A percentile compares a stretch with the other conserved stretches of the same genome.
Conservation (phyloP, 2,888 invertebrate genomes). For the Sinopyrophorus schimmeli region DNA sequence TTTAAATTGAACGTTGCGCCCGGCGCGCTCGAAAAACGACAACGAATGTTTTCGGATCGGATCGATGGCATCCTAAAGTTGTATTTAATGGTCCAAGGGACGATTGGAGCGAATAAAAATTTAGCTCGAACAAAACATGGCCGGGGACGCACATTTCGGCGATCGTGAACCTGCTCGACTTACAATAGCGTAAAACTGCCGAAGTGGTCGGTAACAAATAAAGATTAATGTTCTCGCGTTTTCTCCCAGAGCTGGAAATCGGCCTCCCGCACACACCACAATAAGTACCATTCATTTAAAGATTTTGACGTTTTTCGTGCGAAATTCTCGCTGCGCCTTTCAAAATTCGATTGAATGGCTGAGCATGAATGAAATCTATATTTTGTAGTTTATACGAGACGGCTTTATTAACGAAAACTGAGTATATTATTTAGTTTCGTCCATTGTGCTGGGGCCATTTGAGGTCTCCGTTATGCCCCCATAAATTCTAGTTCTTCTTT, state of each 20-base stretch:
- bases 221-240: conserved; percentile 52
- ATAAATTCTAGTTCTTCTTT: conserved; percentile 49
- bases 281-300: conserved; percentile 45
- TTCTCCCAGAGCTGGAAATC: conserved; percentile 46
- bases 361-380: conserved; percentile 43
- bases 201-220: conserved; percentile 56
- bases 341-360: conserved; percentile 41
- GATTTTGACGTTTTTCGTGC: conserved; percentile 51
- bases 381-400: conserved; percentile 47
- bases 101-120: no score
- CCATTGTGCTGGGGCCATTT: conserved; percentile 38
- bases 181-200: conserved; percentile 51
- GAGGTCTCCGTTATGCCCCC: conserved; percentile 45
- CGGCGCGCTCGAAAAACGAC: no score
- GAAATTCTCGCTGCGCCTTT: conserved; percentile 48
- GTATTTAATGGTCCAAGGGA: no score
- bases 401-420: conserved; percentile 45
- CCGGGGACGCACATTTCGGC: no score
- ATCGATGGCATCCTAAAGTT: no score
- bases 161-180: conserved; percentile 40
- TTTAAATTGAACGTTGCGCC: no score
- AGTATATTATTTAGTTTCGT: conserved; percentile 40
- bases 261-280: conserved; percentile 34
- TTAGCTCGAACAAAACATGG: no score
- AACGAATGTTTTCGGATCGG: no score